A percentile compares a stretch with the other conserved stretches of the same genome.
Evolutionary conservation across 2,113 vertebrate species (phyloP).

Genomic region (Chauna torquata): DNA sequence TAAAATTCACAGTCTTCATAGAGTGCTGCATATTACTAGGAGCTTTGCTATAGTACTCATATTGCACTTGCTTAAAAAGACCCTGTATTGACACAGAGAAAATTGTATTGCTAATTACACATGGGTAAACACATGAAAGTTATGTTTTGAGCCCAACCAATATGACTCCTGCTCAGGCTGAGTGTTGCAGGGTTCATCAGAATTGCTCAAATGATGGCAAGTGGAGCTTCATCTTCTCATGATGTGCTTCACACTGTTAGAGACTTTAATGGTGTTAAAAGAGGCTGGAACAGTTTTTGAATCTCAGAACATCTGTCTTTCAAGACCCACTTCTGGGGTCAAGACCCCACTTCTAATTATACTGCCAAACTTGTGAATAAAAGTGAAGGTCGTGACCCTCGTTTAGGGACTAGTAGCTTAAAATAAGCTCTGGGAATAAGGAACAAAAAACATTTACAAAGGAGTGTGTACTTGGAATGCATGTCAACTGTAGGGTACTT

Average conservation of each 20-base stretch:
- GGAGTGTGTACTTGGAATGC: slow-evolving; percentile 44
- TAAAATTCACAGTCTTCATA: not conserved
- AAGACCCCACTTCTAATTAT: slow-evolving; percentile 50
- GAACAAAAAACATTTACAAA: slow-evolving; percentile 38
- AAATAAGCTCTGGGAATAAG: slow-evolving; percentile 45
- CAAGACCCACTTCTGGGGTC: slow-evolving; percentile 36
- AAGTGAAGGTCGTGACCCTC: slow-evolving; percentile 41
- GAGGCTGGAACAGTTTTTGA: slow-evolving; percentile 35
- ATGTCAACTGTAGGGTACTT: slow-evolving; percentile 52
- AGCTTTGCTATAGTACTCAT: not conserved
- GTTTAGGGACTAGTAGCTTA: slow-evolving; percentile 44
- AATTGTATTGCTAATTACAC: not conserved
- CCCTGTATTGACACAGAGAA: not conserved
- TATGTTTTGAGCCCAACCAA: not conserved
- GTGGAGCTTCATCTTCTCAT: not conserved
- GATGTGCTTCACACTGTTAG: not conserved
- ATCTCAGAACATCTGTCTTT: slow-evolving; percentile 19
- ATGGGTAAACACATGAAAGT: not conserved
- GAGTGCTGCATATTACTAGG: not conserved
- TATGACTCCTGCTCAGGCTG: not conserved
- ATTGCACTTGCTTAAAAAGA: not conserved
- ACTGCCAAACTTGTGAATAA: not conserved
- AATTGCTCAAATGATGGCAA: not conserved
- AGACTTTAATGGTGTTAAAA: not conserved
- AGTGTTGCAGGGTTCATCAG: not conserved